Evolutionary conservation across 2,113 vertebrate species (phyloP).

Genomic region (Xiphias gladius): DNA sequence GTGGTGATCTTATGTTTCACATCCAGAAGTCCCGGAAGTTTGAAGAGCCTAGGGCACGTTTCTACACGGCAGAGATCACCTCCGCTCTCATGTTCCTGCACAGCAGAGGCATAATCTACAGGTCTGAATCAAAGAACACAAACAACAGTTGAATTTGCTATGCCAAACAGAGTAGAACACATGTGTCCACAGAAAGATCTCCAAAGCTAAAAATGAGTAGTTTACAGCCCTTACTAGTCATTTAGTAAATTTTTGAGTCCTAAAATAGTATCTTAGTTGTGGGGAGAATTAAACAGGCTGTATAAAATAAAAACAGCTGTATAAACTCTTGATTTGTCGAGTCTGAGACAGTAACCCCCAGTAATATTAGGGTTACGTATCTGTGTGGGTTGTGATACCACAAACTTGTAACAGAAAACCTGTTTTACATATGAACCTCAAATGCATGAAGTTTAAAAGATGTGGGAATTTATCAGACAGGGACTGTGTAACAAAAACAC

Average conservation of each 20-base stretch:
- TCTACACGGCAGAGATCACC: conserved; percentile 97
- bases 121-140: conserved; percentile 82
- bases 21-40: conserved; percentile 99
- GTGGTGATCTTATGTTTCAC: conserved; percentile 98
- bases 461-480: too few relatives aligned
- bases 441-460: not conserved
- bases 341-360: not conserved
- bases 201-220: not conserved
- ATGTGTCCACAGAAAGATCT: not conserved
- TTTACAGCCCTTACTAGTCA: not conserved
- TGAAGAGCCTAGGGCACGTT: conserved; percentile 92
- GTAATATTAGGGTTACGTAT: not conserved
- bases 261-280: not conserved
- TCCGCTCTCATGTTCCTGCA: conserved; percentile 98
- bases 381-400: not conserved
- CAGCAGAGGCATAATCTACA: conserved; percentile 94
- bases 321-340: not conserved
- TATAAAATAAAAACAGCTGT: not conserved
- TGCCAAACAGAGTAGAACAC: not conserved
- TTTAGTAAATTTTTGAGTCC: not conserved
- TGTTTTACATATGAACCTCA: not conserved
- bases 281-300: too few relatives aligned
- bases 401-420: not conserved
- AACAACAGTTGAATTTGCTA: not conserved
- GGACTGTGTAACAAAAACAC: too few relatives aligned